Evolutionary conservation across 2,888 invertebrate species (phyloP).

Genomic region (Brachyptera risi): DNA sequence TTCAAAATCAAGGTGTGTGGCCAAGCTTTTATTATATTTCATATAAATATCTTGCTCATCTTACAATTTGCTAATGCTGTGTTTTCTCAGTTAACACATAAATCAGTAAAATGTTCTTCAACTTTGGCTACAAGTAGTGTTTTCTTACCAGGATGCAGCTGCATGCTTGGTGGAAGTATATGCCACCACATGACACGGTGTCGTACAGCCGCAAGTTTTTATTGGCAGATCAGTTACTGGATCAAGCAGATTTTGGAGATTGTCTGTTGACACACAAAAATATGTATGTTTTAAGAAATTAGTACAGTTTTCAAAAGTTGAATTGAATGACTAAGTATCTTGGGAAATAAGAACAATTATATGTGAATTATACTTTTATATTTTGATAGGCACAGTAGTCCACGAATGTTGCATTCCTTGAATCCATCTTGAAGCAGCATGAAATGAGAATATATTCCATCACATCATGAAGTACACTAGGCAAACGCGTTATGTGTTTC

Average conservation of each 20-base stretch:
- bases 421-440: constrained; percentile 10
- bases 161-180: neutral
- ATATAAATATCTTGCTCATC: neutral
- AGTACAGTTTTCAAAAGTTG: neutral
- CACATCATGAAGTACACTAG: too few relatives aligned
- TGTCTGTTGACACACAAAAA: too few relatives aligned
- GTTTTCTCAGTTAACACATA: too few relatives aligned
- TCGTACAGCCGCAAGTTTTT: constrained; percentile 2
- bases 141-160: neutral
- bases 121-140: too few relatives aligned
- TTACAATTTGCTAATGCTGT: too few relatives aligned
- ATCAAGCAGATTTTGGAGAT: neutral
- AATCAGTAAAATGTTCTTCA: too few relatives aligned
- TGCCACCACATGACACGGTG: neutral
- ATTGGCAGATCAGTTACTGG: neutral
- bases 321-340: neutral
- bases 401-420: neutral
- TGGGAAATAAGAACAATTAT: neutral
- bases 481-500: too few relatives aligned
- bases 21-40: neutral
- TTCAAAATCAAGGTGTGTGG: neutral
- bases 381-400: constrained; percentile 10
- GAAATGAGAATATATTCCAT: too few relatives aligned
- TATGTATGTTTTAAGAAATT: too few relatives aligned
- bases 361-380: constrained; percentile 1